Conservation (phyloP, 2,888 invertebrate species). For the Brenthis ino region DNA sequence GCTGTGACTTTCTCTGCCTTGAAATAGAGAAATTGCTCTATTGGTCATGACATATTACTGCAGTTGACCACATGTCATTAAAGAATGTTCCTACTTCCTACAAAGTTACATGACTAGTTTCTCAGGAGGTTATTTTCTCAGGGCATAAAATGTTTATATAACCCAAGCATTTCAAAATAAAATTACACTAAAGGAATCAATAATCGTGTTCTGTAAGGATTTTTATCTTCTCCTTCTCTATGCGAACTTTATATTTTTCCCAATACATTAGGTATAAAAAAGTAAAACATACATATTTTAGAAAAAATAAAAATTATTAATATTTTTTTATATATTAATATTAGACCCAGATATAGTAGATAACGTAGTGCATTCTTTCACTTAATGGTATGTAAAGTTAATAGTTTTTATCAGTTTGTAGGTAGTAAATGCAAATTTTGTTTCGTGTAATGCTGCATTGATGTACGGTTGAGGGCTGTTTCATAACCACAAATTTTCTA, state of each 20-base stretch:
- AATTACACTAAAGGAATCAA: neutral
- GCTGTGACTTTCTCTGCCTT: too few relatives aligned
- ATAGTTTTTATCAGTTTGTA: conserved; percentile 7
- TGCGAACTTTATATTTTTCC: neutral
- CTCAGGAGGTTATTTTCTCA: neutral
- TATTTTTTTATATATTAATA: too few relatives aligned
- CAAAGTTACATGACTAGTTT: neutral
- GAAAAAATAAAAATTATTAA: too few relatives aligned
- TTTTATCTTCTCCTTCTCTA: neutral
- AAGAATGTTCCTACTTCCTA: neutral
- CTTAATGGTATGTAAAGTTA: neutral
- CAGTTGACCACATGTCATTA: too few relatives aligned
- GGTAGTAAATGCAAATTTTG: conserved; percentile 24
- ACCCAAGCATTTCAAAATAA: neutral
- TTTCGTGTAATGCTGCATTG: conserved; percentile 15
- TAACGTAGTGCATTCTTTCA: neutral
- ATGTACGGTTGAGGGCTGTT: conserved; percentile 16
- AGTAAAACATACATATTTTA: too few relatives aligned
- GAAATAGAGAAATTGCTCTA: too few relatives aligned
- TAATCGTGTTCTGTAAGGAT: neutral
- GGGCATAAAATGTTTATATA: neutral
- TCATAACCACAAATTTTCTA: conserved; percentile 17
- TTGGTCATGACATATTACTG: too few relatives aligned
- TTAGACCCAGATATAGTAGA: too few relatives aligned
- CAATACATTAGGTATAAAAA: too few relatives aligned